Percentiles rank a stretch among this genome's conserved stretches.
phyloP scores from a whole-genome alignment of 2,888 invertebrate genomes.

The Tuta absoluta region DNA sequence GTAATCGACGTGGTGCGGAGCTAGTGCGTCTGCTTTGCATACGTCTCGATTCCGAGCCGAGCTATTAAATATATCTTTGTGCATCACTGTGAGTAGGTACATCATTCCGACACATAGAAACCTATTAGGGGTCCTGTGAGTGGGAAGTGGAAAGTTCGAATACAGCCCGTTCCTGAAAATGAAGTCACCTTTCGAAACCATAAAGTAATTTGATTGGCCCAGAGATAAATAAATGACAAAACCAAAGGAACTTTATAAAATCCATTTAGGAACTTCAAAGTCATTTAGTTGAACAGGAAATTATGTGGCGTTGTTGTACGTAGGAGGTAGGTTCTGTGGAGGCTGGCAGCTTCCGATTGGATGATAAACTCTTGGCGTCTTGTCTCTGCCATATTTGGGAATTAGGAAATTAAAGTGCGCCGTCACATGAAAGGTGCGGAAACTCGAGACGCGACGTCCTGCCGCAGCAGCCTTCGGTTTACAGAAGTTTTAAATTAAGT shows the following conservation, averaged over 20 bases:
- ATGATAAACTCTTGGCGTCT: constrained; percentile 69
- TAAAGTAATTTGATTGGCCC: constrained; percentile 17
- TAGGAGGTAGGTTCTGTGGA: constrained; percentile 41
- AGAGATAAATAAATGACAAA: constrained; percentile 31
- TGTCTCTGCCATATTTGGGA: constrained; percentile 68
- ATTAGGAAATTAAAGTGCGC: constrained; percentile 77
- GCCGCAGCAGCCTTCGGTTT: not conserved
- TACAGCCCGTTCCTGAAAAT: not conserved
- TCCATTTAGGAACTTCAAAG: constrained; percentile 69
- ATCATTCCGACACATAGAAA: too few relatives aligned
- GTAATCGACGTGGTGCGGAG: too few relatives aligned
- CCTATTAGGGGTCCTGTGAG: too few relatives aligned
- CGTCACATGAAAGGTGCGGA: constrained; percentile 69
- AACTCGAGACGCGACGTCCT: constrained; percentile 54
- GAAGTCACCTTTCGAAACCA: not conserved
- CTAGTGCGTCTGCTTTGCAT: too few relatives aligned
- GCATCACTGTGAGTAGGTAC: too few relatives aligned
- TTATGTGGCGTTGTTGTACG: constrained; percentile 67
- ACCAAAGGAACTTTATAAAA: constrained; percentile 54
- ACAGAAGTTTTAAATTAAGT: not conserved
- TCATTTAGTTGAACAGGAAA: constrained; percentile 75
- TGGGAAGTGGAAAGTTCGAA: not conserved
- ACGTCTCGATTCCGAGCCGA: too few relatives aligned
- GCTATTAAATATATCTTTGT: too few relatives aligned
- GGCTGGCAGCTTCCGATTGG: constrained; percentile 74